A percentile compares a stretch with the other conserved stretches of the same genome.
phyloP scores from a whole-genome alignment of 2,113 vertebrate species.

The Charadrius vociferus region DNA sequence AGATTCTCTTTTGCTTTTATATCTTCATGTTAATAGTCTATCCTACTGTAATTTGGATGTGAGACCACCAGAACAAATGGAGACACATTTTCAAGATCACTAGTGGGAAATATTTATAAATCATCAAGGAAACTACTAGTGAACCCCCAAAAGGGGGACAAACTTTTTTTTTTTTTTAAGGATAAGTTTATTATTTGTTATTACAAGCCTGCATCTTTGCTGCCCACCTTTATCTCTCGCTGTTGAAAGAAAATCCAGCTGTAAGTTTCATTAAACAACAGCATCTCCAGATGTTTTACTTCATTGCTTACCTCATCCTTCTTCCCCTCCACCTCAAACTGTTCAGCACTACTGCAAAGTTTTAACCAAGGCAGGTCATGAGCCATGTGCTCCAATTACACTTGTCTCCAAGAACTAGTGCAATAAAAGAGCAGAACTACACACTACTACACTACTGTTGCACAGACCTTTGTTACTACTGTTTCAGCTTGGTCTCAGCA shows the following conservation, averaged over 20 bases:
- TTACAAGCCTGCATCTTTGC: background rate
- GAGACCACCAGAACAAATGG: background rate
- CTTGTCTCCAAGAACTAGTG: background rate
- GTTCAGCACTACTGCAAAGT: background rate
- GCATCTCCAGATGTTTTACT: background rate
- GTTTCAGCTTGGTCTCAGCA: background rate
- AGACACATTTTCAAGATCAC: background rate
- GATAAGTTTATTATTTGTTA: background rate
- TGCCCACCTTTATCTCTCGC: background rate
- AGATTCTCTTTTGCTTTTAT: background rate
- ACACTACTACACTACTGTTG: background rate
- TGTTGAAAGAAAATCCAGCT: background rate
- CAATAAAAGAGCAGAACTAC: background rate
- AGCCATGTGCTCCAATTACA: background rate
- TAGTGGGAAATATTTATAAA: background rate
- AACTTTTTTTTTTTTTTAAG: background rate
- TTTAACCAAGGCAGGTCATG: background rate
- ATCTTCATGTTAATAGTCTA: background rate
- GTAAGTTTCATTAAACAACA: background rate
- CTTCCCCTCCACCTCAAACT: background rate
- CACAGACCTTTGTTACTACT: conserved; percentile 21
- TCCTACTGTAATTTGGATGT: background rate
- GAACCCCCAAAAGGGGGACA: background rate
- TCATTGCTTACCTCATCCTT: background rate
- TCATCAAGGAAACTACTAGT: background rate